These are phyloP conservation scores for Nicator chloris DNA, from an alignment of 2,113 vertebrate genomes.

Conservation along the genomic window DNA sequence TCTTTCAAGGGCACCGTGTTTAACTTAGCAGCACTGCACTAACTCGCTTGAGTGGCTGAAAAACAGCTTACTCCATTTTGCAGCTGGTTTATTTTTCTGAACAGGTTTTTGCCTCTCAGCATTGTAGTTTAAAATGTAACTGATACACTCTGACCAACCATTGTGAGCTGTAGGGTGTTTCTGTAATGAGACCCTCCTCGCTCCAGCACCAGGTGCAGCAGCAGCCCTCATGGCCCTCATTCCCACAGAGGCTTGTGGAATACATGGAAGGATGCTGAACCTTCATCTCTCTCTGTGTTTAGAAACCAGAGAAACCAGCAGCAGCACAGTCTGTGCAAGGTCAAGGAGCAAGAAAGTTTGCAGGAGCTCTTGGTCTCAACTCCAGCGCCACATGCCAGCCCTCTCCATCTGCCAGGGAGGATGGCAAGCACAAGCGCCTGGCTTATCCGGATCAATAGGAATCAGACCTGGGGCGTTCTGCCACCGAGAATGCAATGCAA, in stretches of 20 bases:
- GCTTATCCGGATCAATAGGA: background rate
- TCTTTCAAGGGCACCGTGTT: background rate
- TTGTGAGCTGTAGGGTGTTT: background rate
- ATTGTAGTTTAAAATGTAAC: background rate
- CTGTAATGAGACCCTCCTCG: background rate
- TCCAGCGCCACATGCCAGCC: rapidly evolving
- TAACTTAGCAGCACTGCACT: background rate
- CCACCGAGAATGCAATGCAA: background rate
- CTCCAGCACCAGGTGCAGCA: rapidly evolving
- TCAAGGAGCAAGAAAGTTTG: background rate
- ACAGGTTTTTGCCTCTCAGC: background rate
- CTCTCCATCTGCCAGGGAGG: background rate
- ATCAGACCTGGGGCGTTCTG: background rate
- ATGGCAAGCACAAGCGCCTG: rapidly evolving
- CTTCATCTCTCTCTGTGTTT: rapidly evolving
- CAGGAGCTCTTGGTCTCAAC: rapidly evolving
- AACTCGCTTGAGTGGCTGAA: background rate
- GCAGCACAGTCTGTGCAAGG: background rate
- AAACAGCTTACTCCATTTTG: background rate
- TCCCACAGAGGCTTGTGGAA: background rate
- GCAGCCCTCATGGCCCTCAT: background rate
- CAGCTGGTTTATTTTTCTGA: background rate
- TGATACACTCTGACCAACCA: background rate
- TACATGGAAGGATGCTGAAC: background rate
- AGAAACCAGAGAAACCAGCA: background rate